Evolutionary conservation across 2,888 invertebrate species (phyloP), one percentile per base, ranked within the genome.

Genomic region (Enchytraeus crypticus): DNA sequence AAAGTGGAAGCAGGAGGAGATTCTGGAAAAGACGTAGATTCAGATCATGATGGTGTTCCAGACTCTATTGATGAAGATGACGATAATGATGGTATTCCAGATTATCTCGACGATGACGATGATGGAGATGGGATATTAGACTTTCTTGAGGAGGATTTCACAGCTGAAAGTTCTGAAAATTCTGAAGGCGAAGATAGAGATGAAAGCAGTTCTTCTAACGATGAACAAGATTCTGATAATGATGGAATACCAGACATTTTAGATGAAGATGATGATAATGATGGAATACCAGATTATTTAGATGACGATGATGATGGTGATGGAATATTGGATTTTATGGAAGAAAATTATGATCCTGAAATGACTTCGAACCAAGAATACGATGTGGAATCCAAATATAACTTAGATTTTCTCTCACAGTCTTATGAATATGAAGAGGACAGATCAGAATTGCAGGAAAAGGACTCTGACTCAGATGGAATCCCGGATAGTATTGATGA

Each of bases 11-110:
- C 46, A 1, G 29, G 3, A 47, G 8, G 18, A 8, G 23, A n/a
- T 21, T 33, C 29, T 29, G 34, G 32, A 57, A 43, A 38, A 14
- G 59, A 55, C 46, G 43, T 49, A 11, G 64, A 64, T 38, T 51
- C 56, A 27, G 67, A 69, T 62, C 64, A 62, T 53, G 71, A 73
- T 64, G 72, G 71, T n/a, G 71, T 71, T 51, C 72, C 71, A 43
- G 72, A 73, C 65, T 26, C 26, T 3, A 21, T 67, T 5, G 64
- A 69, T 33, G 54, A 62, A 26, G 71, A 72, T 51, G 69, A 58
- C 43, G 55, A 45, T 18, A 60, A 64, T 53, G 63, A 63, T 57
- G 60, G 61, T 32, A 55, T 29, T 53, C 62, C 64, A 43, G 69
- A 63, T 18, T 65, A 27, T 59, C 23, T 26, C 33, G 38, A 53